Evolutionary conservation across 23 tunicate genomes (phyloP).

Genomic region (Ascidia mentula): DNA sequence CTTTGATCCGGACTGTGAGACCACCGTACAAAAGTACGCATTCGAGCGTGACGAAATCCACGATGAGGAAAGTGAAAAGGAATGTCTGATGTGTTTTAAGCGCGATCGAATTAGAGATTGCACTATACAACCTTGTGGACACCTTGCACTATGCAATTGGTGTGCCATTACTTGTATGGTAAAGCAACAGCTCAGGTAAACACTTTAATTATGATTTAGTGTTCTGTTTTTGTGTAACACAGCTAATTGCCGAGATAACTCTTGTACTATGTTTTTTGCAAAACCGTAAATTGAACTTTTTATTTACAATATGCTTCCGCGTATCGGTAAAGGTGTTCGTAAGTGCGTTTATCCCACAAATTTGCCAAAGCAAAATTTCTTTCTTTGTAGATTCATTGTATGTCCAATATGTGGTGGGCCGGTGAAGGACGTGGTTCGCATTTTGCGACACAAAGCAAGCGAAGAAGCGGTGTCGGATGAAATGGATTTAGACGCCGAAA

Average conservation of each 20-base stretch:
- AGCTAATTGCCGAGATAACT: too few relatives aligned
- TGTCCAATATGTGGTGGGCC: conserved; percentile 91
- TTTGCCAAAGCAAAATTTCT: too few relatives aligned
- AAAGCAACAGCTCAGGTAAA: conserved; percentile 70
- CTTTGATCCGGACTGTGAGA: conserved; percentile 35
- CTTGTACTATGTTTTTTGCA: too few relatives aligned
- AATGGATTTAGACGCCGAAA: neutral
- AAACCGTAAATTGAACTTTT: too few relatives aligned
- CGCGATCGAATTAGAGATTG: conserved; percentile 64
- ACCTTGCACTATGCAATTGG: conserved; percentile 70
- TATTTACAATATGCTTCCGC: too few relatives aligned
- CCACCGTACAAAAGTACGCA: conserved; percentile 19
- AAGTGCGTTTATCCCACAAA: too few relatives aligned
- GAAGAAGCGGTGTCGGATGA: neutral
- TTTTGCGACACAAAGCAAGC: conserved; percentile 19
- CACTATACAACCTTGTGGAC: conserved; percentile 90
- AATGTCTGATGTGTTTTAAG: conserved; percentile 84
- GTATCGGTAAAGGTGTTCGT: too few relatives aligned
- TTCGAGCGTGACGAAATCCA: conserved; percentile 47
- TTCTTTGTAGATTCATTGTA: conserved; percentile 69
- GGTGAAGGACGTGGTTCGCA: conserved; percentile 61
- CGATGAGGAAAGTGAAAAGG: conserved; percentile 51
- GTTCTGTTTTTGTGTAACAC: too few relatives aligned
- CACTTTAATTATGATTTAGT: too few relatives aligned
- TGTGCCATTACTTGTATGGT: conserved; percentile 91